Percentiles rank a stretch among this genome's conserved stretches.
phyloP scores from a whole-genome alignment of 2,797 vertebrate genomes.

The Enteromius unitaeniatus region DNA sequence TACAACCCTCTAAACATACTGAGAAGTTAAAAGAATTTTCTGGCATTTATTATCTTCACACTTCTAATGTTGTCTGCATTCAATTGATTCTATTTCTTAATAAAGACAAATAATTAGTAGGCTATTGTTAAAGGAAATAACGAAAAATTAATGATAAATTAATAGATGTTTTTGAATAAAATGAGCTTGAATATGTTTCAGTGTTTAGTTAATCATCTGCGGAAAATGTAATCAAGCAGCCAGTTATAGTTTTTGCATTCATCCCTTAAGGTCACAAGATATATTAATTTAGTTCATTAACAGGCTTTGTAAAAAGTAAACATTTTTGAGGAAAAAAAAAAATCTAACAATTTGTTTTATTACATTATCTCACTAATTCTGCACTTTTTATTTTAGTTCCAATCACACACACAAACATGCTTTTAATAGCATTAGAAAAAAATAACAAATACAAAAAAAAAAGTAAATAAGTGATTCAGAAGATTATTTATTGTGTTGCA shows the following conservation, averaged over 20 bases:
- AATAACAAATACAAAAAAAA: too few relatives aligned
- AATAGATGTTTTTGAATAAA: background rate
- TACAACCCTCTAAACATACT: background rate
- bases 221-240: slow-evolving; percentile 19
- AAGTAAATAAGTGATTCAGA: background rate
- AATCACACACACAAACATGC: background rate
- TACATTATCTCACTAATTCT: background rate
- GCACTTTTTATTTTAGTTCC: background rate
- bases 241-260: slow-evolving; percentile 1
- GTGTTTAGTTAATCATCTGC: slow-evolving; percentile 12
- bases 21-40: background rate
- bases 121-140: background rate
- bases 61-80: background rate
- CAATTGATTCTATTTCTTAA: background rate
- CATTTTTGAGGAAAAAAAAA: background rate
- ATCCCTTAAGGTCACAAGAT: background rate
- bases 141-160: background rate
- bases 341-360: background rate
- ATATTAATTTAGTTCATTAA: background rate
- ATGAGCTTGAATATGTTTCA: slow-evolving; percentile 14
- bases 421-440: background rate
- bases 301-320: background rate
- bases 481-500: background rate
- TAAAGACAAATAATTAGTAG: background rate
- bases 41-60: background rate